Base-by-base conservation (phyloP, 1,140 invertebrate species). In the Conus ventricosus region DNA sequence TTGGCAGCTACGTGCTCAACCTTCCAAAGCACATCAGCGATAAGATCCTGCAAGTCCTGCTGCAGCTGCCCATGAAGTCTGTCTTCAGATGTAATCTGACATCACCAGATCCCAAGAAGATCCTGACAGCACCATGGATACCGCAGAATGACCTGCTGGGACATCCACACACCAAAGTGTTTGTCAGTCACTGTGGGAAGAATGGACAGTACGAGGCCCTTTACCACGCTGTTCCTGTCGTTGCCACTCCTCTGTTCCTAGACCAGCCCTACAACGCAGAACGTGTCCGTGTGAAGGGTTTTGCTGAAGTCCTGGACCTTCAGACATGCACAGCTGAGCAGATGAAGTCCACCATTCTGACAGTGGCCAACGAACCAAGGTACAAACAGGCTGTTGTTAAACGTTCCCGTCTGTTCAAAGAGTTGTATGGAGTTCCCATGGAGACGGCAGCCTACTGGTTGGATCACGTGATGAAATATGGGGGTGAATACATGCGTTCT, bases 121-220 rank as follows among this genome's bases (percentile, higher is more conserved):
- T 90, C n/a, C 63, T 88, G 76, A 88, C 89, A 27, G 80, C 83
- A 11, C 51, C n/a, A 27, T 90, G 89, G 89, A 86, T 90, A 54
- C 89, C 89, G 25, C 89, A 90, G 67, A 90, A 90, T 80, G 89
- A 90, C 63, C 87, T 90, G 63, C 63, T 90, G 75, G 89, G 83
- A 81, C 83, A 90, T 57, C 67, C 75, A 17, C 88, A 88, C 71
- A 90, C 90, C 93, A 93, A 96, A 67, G 96, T 96, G 0, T 97
- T 97, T 89, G 96, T 97, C 88, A 96, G 97, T 0, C 97, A 98
- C 91, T 97, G 96, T 27, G 97, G 97, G 0, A 96, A 97, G 57
- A 96, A 97, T 92, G 96, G 97, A n/a, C 96, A 96, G 3, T 97
- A 96, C 71, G 97, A 98, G 94, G 96, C 97, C 15, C 96, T 97